phyloP scores from a whole-genome alignment of 2,888 invertebrate genomes.

The Drosophila phalerata region DNA sequence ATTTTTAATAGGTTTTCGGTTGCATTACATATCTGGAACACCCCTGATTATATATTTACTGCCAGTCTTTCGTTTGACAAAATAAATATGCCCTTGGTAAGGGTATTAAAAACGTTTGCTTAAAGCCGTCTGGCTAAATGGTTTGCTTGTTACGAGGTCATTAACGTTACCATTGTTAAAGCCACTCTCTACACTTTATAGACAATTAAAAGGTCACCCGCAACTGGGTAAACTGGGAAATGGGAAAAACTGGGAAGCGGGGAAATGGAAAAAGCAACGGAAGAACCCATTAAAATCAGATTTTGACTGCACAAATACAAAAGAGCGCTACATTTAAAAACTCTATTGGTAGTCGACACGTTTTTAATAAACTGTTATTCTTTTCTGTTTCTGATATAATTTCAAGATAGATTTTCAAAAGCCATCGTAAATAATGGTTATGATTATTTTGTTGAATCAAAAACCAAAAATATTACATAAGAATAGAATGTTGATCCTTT shows the following conservation, averaged over 20 bases:
- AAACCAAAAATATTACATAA: no score
- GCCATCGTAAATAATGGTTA: no score
- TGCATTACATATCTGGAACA: no score
- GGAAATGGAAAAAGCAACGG: conserved; percentile 38
- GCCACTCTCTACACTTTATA: conserved; percentile 31
- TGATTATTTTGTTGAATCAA: no score
- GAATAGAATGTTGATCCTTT: no score
- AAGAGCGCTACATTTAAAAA: conserved; percentile 48
- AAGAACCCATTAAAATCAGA: conserved; percentile 68
- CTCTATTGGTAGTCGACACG: conserved; percentile 14
- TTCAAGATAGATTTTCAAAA: conserved; percentile 79
- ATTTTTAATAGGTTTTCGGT: no score
- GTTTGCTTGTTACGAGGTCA: conserved; percentile 82
- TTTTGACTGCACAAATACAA: conserved; percentile 70
- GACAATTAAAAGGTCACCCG: conserved; percentile 68
- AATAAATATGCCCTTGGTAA: background rate
- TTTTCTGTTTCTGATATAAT: background rate
- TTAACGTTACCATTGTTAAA: conserved; percentile 78
- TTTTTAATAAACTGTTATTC: conserved; percentile 20
- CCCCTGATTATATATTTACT: no score
- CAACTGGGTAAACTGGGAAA: conserved; percentile 31
- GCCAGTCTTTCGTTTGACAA: no score
- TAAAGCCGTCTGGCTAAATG: conserved; percentile 52
- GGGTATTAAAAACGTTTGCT: conserved; percentile 19
- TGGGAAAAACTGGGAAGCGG: conserved; percentile 1